These are phyloP conservation scores for Sinodicranocentrus sp. DNA, from an alignment of 2,888 invertebrate species.

Conservation along the genomic window DNA sequence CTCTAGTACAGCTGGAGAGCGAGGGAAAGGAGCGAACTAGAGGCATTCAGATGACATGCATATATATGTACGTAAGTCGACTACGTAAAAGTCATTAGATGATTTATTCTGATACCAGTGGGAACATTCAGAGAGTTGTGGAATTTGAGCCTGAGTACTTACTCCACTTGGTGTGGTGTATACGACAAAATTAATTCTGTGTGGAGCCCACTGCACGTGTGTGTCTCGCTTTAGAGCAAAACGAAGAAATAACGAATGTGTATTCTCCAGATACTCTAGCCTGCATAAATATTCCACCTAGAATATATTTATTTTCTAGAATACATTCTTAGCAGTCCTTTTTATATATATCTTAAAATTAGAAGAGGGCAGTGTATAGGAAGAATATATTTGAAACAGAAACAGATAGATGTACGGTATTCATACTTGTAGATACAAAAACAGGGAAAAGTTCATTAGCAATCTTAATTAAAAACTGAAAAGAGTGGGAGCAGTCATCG, in stretches of 20 bases:
- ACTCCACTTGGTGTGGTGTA: not conserved
- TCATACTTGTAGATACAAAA: constrained; percentile 13
- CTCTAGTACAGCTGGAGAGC: no score
- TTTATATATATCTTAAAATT: no score
- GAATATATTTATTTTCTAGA: not conserved
- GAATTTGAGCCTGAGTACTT: not conserved
- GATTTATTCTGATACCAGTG: constrained; percentile 44
- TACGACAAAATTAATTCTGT: constrained; percentile 24
- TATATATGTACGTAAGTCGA: not conserved
- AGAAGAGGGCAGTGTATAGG: no score
- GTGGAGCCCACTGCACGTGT: not conserved
- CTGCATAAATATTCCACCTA: constrained; percentile 13
- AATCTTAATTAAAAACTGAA: constrained; percentile 72
- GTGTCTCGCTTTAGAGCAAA: not conserved
- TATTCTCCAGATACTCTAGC: constrained; percentile 15
- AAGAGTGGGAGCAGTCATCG: constrained; percentile 58
- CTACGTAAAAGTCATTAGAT: constrained; percentile 25
- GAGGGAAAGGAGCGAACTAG: not conserved
- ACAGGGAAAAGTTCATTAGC: constrained; percentile 69
- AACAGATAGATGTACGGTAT: no score
- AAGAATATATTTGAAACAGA: no score
- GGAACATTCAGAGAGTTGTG: constrained; percentile 32
- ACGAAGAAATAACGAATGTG: not conserved
- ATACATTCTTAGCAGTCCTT: no score
- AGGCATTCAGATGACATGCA: not conserved